phyloP scores from a whole-genome alignment of 2,888 invertebrate genomes.

The Drosophila lutescens region DNA sequence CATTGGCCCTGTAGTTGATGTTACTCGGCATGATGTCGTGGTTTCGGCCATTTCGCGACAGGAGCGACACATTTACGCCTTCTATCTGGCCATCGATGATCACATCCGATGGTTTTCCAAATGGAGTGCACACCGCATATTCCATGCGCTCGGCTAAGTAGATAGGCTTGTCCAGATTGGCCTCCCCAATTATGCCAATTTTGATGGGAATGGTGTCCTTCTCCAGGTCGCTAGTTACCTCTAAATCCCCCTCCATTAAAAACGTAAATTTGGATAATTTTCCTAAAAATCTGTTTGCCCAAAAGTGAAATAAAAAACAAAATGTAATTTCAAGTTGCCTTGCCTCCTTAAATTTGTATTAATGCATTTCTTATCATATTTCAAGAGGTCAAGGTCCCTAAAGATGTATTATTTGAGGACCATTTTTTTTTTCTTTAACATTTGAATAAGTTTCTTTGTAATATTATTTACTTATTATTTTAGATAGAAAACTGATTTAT shows the following conservation, averaged over 20 bases:
- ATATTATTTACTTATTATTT: neutral
- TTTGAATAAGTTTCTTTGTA: too few relatives aligned
- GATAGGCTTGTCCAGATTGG: conserved; percentile 94
- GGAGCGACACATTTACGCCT: conserved; percentile 89
- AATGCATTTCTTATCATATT: neutral
- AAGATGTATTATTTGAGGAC: neutral
- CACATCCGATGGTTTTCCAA: conserved; percentile 92
- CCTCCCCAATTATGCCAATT: conserved; percentile 98
- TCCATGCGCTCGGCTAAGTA: conserved; percentile 89
- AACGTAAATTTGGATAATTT: conserved; percentile 37
- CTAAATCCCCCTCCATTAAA: conserved; percentile 39
- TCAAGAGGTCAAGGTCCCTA: neutral
- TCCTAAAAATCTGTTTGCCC: conserved; percentile 5
- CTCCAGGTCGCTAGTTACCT: neutral
- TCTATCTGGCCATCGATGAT: conserved; percentile 91
- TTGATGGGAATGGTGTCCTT: conserved; percentile 79
- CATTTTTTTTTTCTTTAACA: neutral
- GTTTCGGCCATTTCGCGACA: conserved; percentile 89
- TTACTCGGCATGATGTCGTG: conserved; percentile 91
- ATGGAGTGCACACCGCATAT: conserved; percentile 90
- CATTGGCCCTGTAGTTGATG: conserved; percentile 97
- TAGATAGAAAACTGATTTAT: neutral
- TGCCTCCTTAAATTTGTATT: neutral
- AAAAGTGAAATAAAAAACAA: conserved; percentile 1
- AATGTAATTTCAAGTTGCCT: conserved; percentile 9